Base-by-base conservation (phyloP, 1,140 invertebrate species). In the Heliothis subflexa region DNA sequence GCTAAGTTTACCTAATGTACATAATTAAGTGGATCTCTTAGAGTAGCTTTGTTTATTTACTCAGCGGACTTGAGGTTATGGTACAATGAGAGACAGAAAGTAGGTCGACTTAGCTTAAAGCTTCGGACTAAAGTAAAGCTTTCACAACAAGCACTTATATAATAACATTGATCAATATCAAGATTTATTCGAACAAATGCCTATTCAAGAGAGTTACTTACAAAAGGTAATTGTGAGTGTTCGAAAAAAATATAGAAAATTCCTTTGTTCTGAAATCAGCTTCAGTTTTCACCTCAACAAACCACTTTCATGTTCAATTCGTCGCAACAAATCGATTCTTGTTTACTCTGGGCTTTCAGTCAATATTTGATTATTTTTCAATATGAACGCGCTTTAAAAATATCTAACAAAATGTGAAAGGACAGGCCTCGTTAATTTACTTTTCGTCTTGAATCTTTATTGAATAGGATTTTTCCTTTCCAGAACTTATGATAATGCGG, bases 21-120 rank as follows among this genome's bases (percentile, higher is more conserved):
- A 71, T 71, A 71, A 71, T 71, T 71, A 71, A 71, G 68, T 14
- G 45, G 68, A 70, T 52, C 68, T 71, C 50, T 71, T 55, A 54
- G 28, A 25, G 66, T 40, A 47, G 68, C 68, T 55, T 71, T 71
- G 68, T 71, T 71, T 71, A 50, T 71, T 71, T 55, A 25, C n/a
- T 50, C 52, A 40, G 16, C 28, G 13, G 18, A 18, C 50, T 55
- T 40, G 66, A 55, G 49, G 68, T 54, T 71, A 16, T 71, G 25
- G 9, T 71, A 40, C 52, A 11, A 28, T 14, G 68, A 70, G 68
- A 13, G 55, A 28, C 21, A 25, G 21, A 59, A 59, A 25, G 55
- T 59, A 40, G 33, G 33, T 7, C 33, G 7, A 40, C 33, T 40
- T 40, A 40, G 33, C 33, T 7, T 40, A 40, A 40, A 7, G 33